A percentile compares a stretch with the other conserved stretches of the same genome.
Conservation (phyloP, 2,113 vertebrate genomes). For the Hemicordylus capensis region DNA sequence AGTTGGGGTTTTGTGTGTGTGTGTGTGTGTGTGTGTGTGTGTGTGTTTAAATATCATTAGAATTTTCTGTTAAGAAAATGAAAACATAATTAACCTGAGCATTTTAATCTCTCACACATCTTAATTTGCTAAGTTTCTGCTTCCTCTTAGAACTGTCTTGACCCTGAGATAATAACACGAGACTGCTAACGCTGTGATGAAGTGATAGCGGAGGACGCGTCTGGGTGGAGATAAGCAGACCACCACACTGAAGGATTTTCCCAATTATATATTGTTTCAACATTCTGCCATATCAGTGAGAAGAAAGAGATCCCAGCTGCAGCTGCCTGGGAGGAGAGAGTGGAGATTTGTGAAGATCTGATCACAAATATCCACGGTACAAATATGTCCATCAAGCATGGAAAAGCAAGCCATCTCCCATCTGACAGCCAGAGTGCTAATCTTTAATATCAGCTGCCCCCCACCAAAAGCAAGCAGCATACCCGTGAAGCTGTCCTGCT, state of each 20-base stretch:
- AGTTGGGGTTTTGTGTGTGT: too few species aligned
- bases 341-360: too few species aligned
- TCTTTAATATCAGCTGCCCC: too few species aligned
- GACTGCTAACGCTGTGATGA: constrained; percentile 33
- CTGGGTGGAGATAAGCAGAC: constrained; percentile 37
- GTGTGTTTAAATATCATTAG: constrained; percentile 10
- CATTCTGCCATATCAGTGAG: not conserved
- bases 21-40: too few species aligned
- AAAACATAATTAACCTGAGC: constrained; percentile 61
- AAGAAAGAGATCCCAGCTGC: not conserved
- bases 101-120: constrained; percentile 49
- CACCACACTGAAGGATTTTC: constrained; percentile 7
- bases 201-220: constrained; percentile 35
- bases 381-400: too few species aligned
- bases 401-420: too few species aligned
- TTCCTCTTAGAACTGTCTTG: constrained; percentile 32
- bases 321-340: not conserved
- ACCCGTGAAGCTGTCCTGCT: too few species aligned
- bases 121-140: constrained; percentile 46
- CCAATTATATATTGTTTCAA: constrained; percentile 17
- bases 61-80: constrained; percentile 45
- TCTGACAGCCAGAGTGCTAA: too few species aligned
- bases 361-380: too few species aligned
- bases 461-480: too few species aligned
- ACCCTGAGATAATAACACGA: constrained; percentile 17